Evolutionary conservation across 2,113 vertebrate genomes (phyloP).

Genomic region (Chamaea fasciata): DNA sequence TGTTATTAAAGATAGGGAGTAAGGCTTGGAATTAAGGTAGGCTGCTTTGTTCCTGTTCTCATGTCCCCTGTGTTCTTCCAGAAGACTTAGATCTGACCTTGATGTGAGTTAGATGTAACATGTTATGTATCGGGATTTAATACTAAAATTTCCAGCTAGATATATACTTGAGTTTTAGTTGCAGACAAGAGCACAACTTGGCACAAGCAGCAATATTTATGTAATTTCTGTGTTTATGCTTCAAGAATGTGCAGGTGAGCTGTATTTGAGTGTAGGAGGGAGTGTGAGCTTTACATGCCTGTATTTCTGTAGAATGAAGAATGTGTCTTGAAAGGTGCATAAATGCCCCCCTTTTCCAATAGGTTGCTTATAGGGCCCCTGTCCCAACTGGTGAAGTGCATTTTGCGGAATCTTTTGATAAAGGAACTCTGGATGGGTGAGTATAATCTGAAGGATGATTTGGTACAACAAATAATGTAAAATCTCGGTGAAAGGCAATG

Average conservation of each 20-base stretch:
- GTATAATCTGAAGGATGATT: neutral
- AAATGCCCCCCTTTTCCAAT: neutral
- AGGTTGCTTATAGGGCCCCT: conserved; percentile 94
- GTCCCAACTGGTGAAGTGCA: conserved; percentile 91
- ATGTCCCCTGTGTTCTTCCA: neutral
- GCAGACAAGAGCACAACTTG: neutral
- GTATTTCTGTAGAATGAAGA: neutral
- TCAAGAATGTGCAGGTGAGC: neutral
- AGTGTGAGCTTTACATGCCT: neutral
- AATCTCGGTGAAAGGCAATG: neutral
- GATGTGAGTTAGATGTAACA: neutral
- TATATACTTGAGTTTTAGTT: neutral
- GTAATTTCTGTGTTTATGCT: neutral
- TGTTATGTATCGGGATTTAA: neutral
- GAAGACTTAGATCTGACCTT: neutral
- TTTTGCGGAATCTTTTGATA: conserved; percentile 92
- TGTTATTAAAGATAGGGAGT: neutral
- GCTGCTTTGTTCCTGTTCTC: neutral
- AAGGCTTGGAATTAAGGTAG: neutral
- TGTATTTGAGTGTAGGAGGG: neutral
- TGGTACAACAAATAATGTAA: neutral
- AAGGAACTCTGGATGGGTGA: conserved; percentile 91
- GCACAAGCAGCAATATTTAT: neutral
- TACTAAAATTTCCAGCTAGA: neutral
- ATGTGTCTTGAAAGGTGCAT: neutral